Percentiles rank a stretch among this genome's conserved stretches.
These are phyloP conservation scores for Pyrrhura leucotis DNA, from an alignment of 2,797 vertebrate genomes.

Conservation along the genomic window DNA sequence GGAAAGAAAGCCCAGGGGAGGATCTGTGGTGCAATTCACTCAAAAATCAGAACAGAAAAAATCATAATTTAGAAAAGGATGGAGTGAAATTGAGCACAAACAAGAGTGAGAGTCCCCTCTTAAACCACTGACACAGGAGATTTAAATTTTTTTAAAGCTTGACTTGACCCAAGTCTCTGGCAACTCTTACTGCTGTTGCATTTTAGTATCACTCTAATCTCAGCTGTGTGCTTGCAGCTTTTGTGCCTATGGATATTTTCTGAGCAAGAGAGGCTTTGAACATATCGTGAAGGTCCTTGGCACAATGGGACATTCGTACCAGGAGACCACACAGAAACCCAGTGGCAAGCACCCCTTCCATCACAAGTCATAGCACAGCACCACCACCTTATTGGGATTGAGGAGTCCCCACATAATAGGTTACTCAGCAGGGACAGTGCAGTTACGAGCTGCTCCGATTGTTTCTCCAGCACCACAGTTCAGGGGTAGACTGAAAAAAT, in stretches of 20 bases:
- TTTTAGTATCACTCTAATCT: not conserved
- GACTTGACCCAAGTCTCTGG: not conserved
- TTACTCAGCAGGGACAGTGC: too few relatives aligned
- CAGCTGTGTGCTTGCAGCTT: not conserved
- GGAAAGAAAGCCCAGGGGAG: not conserved
- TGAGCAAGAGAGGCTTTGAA: not conserved
- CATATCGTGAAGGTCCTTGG: not conserved
- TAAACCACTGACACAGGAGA: not conserved
- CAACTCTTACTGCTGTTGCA: not conserved
- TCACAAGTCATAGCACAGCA: not conserved
- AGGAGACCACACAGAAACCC: not conserved
- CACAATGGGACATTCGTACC: not conserved
- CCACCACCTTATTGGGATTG: not conserved
- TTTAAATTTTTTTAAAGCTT: not conserved
- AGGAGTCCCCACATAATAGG: fast-evolving
- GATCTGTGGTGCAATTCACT: not conserved
- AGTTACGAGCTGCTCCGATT: not conserved
- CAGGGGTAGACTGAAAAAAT: not conserved
- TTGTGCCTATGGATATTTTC: not conserved
- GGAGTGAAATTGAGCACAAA: not conserved
- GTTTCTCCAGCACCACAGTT: not conserved
- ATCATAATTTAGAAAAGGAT: not conserved
- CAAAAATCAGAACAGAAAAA: not conserved
- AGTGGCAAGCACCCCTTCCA: not conserved
- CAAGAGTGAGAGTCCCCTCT: not conserved